Base-by-base conservation (phyloP, 2,888 invertebrate genomes). In the Spialia ferax region DNA sequence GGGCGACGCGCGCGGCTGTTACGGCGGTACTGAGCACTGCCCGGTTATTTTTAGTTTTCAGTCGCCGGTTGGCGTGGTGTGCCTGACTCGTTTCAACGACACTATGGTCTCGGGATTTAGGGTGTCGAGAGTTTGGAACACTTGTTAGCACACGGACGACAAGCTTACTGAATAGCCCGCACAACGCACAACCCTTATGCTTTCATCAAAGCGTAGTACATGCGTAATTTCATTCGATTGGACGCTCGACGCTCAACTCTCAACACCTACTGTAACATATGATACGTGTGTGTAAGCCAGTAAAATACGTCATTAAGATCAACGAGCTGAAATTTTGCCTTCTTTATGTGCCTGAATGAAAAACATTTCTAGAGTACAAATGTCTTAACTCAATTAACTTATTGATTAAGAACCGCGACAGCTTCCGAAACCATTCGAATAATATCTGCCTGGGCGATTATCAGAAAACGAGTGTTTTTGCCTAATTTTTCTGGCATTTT, bases 41-140 rank as follows among this genome's bases (percentile, higher is more conserved):
- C 79, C 79, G 85, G 88, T 89, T 93, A 93, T 93, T 92, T 93
- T 89, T 93, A 93, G 93, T 85, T 91, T 93, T 89, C 91, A 91
- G 93, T 83, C 80, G 80, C 81, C 87, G 86, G 84, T 75, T 84
- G 85, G 82, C 82, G 80, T 82, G 81, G 69, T 74, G 71, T 65
- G 71, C 69, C 70, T 61, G 71, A 72, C 69, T 73, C 73, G 75
- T 70, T 72, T 73, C 72, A 72, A 75, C 73, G 69, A 70, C 71
- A 66, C 71, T 71, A 69, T 69, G 69, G 63, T 72, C 72, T 75
- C 79, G 83, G 82, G 84, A 82, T 79, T 80, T 82, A 73, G 76
- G 77, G 77, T 77, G 74, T 74, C 73, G 73, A 69, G 72, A 72
- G 73, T 71, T 71, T 73, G 69, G 72, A 71, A 73, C 71, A 69